Evolutionary conservation across 2,797 vertebrate genomes (phyloP).

Genomic region (Tauraco hartlaubi): DNA sequence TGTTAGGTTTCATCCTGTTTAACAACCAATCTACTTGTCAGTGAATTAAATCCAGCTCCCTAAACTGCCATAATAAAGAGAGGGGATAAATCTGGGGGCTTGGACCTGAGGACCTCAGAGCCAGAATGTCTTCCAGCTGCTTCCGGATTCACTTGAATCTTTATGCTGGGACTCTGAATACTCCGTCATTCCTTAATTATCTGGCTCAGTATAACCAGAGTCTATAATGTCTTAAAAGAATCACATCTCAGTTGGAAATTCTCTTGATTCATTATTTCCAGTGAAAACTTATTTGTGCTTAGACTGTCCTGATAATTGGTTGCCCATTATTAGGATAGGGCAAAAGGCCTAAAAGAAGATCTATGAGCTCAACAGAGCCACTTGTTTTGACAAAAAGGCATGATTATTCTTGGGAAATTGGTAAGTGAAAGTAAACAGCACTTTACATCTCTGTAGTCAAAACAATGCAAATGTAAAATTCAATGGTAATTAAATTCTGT

Average conservation of each 20-base stretch:
- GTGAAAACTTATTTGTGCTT: background rate
- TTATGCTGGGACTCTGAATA: background rate
- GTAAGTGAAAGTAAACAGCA: background rate
- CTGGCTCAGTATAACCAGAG: background rate
- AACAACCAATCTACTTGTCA: background rate
- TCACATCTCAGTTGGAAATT: background rate
- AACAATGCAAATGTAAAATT: background rate
- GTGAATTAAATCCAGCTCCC: background rate
- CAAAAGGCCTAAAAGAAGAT: background rate
- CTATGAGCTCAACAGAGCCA: background rate
- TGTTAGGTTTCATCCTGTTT: background rate
- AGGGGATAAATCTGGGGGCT: background rate
- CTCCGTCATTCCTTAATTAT: background rate
- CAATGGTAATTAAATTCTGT: background rate
- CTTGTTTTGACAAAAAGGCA: background rate
- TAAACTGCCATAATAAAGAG: background rate
- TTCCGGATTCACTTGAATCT: background rate
- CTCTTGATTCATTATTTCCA: conserved; percentile 13
- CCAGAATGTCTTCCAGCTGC: background rate
- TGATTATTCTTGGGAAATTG: background rate
- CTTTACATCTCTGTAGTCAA: background rate
- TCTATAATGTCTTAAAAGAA: background rate
- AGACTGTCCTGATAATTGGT: background rate
- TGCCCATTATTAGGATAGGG: background rate
- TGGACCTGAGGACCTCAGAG: background rate